Base-by-base conservation (phyloP, 1,140 invertebrate species). In the Drosophila tani region DNA sequence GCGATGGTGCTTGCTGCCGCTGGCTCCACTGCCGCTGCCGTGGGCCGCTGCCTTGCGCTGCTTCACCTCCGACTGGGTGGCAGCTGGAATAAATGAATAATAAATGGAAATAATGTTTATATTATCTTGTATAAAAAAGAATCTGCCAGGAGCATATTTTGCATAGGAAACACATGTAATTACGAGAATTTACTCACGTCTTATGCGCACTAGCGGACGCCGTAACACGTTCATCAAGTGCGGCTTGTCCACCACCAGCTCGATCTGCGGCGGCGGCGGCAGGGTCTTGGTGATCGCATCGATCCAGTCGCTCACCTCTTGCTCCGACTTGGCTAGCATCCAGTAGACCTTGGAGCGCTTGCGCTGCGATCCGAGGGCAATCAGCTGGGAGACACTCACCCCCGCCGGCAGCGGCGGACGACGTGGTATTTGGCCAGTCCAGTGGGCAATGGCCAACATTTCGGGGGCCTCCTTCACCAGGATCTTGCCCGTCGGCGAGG, bases 381-480 rank as follows among this genome's bases (percentile, higher is more conserved):
- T 95, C 15, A 96, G 92, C 85, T 96, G 96, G 11, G 95, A 95
- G 11, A 96, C 93, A 59, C 94, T 94, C 47, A 95, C 95, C 1
- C 95, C 94, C 0, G 94, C 94, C 2, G 96, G 96, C 45, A 96
- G 93, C 15, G 95, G 94, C 0, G 96, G 96, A 70, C 96, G 93
- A 58, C 94, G 94, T 0, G 96, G 96, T 62, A 97, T 95, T 81
- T 95, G 93, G 0, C 95, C 94, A 0, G 96, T 96, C 95, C 95
- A 96, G 67, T 95, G 95, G 3, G 96, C 95, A 8, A 96, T 96
- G n/a, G 96, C 96, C 71, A 97, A 92, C 94, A 97, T 94, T 83
- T 97, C 96, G 0, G 96, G 96, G 5, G 96, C 95, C 77, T 97
- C 96, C 86, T 96, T 95, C 15, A 97, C 95, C 55, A 96, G 93